phyloP scores from a whole-genome alignment of 2,113 vertebrate genomes.

The Caloenas nicobarica region DNA sequence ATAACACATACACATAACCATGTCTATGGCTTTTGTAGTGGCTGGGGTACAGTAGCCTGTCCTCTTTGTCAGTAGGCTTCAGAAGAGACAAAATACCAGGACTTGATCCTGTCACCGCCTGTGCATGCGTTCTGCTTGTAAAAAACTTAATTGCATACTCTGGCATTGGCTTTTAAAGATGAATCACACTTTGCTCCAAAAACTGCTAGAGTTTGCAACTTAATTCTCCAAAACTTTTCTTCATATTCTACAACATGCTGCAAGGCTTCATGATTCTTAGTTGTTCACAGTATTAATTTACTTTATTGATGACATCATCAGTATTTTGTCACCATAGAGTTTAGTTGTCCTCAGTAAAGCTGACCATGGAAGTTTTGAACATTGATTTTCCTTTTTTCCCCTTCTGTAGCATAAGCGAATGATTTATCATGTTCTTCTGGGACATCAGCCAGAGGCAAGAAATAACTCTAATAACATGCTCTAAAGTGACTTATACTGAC shows the following conservation, averaged over 20 bases:
- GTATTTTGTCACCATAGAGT: conserved; percentile 9
- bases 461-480: background rate
- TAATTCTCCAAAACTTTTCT: background rate
- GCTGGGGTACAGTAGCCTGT: rapidly evolving
- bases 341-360: conserved; percentile 29
- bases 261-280: background rate
- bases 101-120: background rate
- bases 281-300: background rate
- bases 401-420: background rate
- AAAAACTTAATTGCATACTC: background rate
- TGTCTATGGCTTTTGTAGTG: background rate
- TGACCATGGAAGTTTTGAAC: conserved; percentile 46
- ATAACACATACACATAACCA: rapidly evolving
- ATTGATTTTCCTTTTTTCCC: background rate
- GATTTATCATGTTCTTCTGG: conserved; percentile 40
- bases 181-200: background rate
- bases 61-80: background rate
- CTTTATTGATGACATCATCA: conserved; percentile 35
- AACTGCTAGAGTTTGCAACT: background rate
- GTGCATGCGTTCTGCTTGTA: background rate
- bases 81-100: background rate
- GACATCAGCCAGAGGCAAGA: conserved; percentile 6
- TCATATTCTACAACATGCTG: background rate
- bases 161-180: background rate
- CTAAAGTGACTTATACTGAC: background rate